Evolutionary conservation across 2,888 invertebrate species (phyloP), one percentile per base, ranked within the genome.

Genomic region (Chaitophorus viminalis): DNA sequence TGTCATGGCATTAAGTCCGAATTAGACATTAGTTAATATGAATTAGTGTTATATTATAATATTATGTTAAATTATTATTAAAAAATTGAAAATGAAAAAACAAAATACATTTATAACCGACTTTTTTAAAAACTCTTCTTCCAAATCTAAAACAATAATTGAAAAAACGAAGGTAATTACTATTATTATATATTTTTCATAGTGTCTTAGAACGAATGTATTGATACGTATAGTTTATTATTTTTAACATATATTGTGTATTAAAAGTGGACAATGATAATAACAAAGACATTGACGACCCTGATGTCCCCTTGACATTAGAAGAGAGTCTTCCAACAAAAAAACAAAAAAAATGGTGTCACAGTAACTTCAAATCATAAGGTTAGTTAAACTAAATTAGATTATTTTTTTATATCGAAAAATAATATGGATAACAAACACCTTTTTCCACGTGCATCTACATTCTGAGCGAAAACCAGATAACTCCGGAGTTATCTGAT

Each of bases 381-480:
- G 54, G 60, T 60, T 60, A 60, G 60, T 60, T 60, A 60, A 60
- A 60, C 60, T 60, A 60, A 60, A 60, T 60, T 60, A 60, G 60
- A 60, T 21, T 25, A 60, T 60, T 60, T 60, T 46, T 60, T 60
- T 60, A 60, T 60, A 60, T 60, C 60, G 60, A 60, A 60, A 60
- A 21, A 60, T 60, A 60, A 60, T 60, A 60, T 60, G 60, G 25
- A 60, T 60, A 60, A 60, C 60, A 60, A 21, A 60, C 14, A 60
- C n/a, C n/a, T n/a, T n/a, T n/a, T n/a, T n/a, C n/a, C n/a, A n/a
- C n/a, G n/a, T n/a, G n/a, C n/a, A n/a, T n/a, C n/a, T n/a, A n/a
- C n/a, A n/a, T n/a, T n/a, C n/a, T n/a, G n/a, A n/a, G n/a, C n/a
- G n/a, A n/a, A n/a, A n/a, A n/a, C n/a, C n/a, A n/a, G n/a, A n/a